Evolutionary conservation across 2,113 vertebrate species (phyloP).

Genomic region (Podarcis muralis): DNA sequence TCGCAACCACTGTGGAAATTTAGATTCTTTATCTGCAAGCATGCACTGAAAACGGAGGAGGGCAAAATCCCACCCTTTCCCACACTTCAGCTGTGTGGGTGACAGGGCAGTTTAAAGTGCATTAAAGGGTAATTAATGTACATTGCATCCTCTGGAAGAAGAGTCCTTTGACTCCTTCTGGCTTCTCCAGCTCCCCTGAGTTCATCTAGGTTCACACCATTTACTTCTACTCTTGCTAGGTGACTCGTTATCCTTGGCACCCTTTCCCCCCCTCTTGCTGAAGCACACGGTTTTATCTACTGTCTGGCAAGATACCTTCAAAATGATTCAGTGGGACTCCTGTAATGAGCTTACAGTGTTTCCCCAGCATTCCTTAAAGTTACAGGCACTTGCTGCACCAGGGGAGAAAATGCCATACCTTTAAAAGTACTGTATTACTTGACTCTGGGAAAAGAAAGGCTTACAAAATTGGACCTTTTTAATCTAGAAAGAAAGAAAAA

Average conservation of each 20-base stretch:
- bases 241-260: background rate
- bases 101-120: background rate
- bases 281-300: background rate
- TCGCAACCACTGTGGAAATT: background rate
- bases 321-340: background rate
- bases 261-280: background rate
- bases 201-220: background rate
- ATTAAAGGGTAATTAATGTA: constrained; percentile 13
- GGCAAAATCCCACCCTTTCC: too few species aligned
- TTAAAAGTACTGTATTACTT: background rate
- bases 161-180: background rate
- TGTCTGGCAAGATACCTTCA: background rate
- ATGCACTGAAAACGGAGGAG: background rate
- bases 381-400: background rate
- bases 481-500: background rate
- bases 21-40: background rate
- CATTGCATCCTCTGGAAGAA: background rate
- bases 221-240: background rate
- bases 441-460: background rate
- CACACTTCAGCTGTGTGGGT: background rate
- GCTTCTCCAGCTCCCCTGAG: too few species aligned
- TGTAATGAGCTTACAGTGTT: background rate
- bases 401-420: background rate
- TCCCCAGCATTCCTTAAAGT: background rate
- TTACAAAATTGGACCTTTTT: background rate